phyloP scores from a whole-genome alignment of 2,797 vertebrate genomes.

The Limnodromus scolopaceus region DNA sequence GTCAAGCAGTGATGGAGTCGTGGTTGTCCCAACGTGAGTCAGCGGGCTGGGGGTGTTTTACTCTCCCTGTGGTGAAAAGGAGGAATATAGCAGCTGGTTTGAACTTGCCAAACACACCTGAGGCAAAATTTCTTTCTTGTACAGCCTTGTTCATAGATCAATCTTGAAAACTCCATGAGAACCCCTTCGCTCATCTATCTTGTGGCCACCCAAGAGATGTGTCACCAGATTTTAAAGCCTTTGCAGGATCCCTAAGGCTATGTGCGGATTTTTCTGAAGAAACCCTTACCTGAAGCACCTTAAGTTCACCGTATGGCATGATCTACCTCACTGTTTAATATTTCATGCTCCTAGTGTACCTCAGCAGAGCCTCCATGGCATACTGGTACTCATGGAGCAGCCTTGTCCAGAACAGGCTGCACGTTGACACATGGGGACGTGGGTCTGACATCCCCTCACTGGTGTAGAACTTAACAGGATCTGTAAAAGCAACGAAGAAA shows the following conservation, averaged over 20 bases:
- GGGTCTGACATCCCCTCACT: background rate
- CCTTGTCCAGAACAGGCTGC: background rate
- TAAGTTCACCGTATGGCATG: background rate
- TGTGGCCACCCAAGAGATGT: background rate
- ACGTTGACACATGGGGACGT: accelerated
- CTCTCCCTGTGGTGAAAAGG: background rate
- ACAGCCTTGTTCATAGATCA: background rate
- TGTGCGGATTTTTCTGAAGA: background rate
- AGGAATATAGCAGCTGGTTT: background rate
- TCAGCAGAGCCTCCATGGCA: background rate
- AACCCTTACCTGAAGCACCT: background rate
- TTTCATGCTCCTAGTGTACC: background rate
- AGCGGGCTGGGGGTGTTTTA: accelerated
- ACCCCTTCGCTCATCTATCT: background rate
- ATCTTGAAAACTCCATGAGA: accelerated
- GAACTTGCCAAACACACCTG: background rate
- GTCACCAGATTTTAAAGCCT: background rate
- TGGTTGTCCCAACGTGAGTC: accelerated
- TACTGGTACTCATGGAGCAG: background rate
- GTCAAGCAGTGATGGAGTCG: background rate
- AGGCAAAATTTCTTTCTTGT: background rate
- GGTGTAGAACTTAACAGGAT: accelerated
- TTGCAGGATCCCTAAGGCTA: background rate
- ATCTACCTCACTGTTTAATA: background rate
- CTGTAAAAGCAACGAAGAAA: background rate